A percentile compares a stretch with the other conserved stretches of the same genome.
These are phyloP conservation scores for Lytechinus variegatus DNA, from an alignment of 35 echinoderm and acorn worm genomes.

Conservation along the genomic window DNA sequence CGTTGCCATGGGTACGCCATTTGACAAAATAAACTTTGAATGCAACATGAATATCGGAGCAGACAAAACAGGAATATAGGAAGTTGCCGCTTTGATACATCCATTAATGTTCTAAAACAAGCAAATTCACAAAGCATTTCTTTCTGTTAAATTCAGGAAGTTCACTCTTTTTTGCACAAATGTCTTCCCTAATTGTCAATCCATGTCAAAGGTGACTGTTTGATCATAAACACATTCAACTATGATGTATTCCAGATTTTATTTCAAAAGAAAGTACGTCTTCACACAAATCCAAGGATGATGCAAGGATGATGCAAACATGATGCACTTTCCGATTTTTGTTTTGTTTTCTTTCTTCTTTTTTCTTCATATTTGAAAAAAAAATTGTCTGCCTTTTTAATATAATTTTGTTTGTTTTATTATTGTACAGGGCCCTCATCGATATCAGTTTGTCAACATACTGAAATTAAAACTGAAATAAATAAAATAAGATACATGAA, in stretches of 20 bases:
- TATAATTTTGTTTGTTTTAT: too few relatives aligned
- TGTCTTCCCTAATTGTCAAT: not conserved
- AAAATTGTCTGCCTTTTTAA: too few relatives aligned
- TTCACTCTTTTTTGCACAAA: not conserved
- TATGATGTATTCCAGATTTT: not conserved
- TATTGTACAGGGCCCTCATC: too few relatives aligned
- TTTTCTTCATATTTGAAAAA: too few relatives aligned
- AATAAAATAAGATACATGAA: not conserved
- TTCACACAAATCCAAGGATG: not conserved
- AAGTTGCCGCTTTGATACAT: not conserved
- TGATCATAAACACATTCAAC: not conserved
- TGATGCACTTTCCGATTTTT: not conserved
- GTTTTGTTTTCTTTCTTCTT: not conserved
- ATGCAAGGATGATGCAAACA: not conserved
- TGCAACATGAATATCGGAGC: too few relatives aligned
- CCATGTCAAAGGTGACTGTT: not conserved
- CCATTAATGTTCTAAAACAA: not conserved
- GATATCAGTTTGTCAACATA: too few relatives aligned
- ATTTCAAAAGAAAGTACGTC: not conserved
- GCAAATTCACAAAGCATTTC: not conserved
- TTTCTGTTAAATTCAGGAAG: not conserved
- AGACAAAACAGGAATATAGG: too few relatives aligned
- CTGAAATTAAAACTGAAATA: not conserved
- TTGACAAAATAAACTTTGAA: too few relatives aligned
- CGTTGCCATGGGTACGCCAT: too few relatives aligned